Conservation (phyloP, 2,797 vertebrate genomes). For the Peromyscus attwateri region DNA sequence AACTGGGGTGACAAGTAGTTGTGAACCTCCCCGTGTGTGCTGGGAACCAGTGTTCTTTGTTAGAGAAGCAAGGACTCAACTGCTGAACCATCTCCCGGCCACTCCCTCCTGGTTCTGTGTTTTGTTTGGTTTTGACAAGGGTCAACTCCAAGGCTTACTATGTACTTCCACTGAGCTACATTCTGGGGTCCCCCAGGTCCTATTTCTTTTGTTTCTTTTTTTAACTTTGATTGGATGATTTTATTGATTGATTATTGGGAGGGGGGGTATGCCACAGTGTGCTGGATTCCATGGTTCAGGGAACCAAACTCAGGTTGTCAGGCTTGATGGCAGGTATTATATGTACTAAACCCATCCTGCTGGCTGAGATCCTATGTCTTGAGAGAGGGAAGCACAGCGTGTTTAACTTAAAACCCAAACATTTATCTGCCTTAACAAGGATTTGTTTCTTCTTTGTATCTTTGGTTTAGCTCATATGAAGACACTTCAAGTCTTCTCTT, state of each 20-base stretch:
- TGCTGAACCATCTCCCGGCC: background rate
- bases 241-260: background rate
- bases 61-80: background rate
- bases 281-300: background rate
- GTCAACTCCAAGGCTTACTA: background rate
- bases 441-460: conserved; percentile 20
- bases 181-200: background rate
- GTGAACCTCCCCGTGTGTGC: background rate
- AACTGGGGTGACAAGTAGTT: background rate
- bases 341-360: background rate
- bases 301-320: background rate
- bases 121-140: background rate
- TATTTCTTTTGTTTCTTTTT: background rate
- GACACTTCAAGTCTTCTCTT: background rate
- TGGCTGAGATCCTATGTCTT: background rate
- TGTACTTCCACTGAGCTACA: background rate
- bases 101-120: background rate
- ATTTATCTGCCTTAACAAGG: background rate
- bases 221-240: background rate
- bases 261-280: background rate
- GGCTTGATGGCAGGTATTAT: background rate
- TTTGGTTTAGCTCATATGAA: background rate
- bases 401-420: conserved; percentile 40
- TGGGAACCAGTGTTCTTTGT: background rate
- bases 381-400: background rate